phyloP scores from a whole-genome alignment of 2,888 invertebrate genomes.

The Chaitophorus viminalis region DNA sequence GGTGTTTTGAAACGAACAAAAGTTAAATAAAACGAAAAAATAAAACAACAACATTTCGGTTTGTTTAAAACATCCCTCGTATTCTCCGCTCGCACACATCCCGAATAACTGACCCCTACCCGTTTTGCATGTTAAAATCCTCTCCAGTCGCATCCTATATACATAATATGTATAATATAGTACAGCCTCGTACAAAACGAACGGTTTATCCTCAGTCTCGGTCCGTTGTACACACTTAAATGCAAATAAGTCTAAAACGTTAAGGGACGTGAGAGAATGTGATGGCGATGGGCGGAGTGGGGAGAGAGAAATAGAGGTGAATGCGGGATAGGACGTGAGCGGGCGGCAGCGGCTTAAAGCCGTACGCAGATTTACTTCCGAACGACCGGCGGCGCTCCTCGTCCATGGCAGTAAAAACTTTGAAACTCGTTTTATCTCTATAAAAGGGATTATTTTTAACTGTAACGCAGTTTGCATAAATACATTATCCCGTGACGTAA shows the following conservation, averaged over 20 bases:
- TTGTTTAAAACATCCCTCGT: conserved; percentile 44
- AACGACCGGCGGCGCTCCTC: conserved; percentile 45
- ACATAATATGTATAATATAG: too few species aligned
- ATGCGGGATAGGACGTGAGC: neutral
- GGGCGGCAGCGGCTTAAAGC: conserved; percentile 32
- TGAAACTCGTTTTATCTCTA: conserved; percentile 48
- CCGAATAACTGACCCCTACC: conserved; percentile 46
- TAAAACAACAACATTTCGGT: conserved; percentile 30
- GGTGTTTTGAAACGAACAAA: conserved; percentile 28
- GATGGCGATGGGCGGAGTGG: too few species aligned
- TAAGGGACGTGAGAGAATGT: neutral
- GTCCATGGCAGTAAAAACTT: conserved; percentile 46
- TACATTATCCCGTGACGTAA: conserved; percentile 24
- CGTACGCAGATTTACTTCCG: conserved; percentile 52
- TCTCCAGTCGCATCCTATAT: neutral
- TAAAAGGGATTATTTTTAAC: conserved; percentile 37
- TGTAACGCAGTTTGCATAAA: conserved; percentile 39
- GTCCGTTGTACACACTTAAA: conserved; percentile 31
- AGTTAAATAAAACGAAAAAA: conserved; percentile 14
- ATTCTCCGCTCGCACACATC: neutral
- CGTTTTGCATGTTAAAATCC: conserved; percentile 43
- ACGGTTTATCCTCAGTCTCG: conserved; percentile 32
- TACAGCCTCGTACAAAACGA: neutral
- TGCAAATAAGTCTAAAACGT: conserved; percentile 57
- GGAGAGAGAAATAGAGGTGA: neutral